Percentiles rank a stretch among this genome's conserved stretches.
Conservation (phyloP, 2,888 invertebrate species). For the Hirtodrosophila cameraria region DNA sequence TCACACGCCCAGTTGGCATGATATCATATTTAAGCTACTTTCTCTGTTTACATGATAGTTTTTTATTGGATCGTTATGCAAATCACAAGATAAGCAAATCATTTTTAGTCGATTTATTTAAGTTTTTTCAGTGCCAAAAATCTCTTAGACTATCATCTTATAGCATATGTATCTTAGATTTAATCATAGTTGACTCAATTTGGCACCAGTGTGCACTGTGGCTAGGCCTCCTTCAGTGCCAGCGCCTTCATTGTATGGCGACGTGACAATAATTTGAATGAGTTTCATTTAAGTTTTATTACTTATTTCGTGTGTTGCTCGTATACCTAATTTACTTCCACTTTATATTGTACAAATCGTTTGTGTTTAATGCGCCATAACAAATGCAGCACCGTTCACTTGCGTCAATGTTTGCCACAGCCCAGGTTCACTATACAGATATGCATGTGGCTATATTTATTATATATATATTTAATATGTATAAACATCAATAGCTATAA, state of each 20-base stretch:
- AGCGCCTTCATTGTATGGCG: conserved; percentile 33
- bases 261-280: conserved; percentile 74
- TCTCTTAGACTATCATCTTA: background rate
- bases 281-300: conserved; percentile 53
- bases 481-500: conserved; percentile 16
- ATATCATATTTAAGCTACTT: background rate
- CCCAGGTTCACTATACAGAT: conserved; percentile 12
- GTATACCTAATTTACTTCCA: conserved; percentile 46
- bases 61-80: too few relatives aligned
- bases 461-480: too few relatives aligned
- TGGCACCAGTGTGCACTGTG: conserved; percentile 29
- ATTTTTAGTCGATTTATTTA: too few relatives aligned
- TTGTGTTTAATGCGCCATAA: conserved; percentile 73
- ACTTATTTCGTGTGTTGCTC: conserved; percentile 47
- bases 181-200: conserved; percentile 21
- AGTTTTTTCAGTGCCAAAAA: too few relatives aligned
- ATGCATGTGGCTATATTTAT: conserved; percentile 6
- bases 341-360: conserved; percentile 54
- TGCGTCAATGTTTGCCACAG: conserved; percentile 61
- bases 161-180: background rate
- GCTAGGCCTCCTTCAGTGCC: conserved; percentile 41
- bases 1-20: too few relatives aligned
- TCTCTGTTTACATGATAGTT: too few relatives aligned
- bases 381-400: conserved; percentile 59
- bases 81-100: background rate